Evolutionary conservation across 2,113 vertebrate species (phyloP), one percentile per base, ranked within the genome.

Genomic region (Reinhardtius hippoglossoides): DNA sequence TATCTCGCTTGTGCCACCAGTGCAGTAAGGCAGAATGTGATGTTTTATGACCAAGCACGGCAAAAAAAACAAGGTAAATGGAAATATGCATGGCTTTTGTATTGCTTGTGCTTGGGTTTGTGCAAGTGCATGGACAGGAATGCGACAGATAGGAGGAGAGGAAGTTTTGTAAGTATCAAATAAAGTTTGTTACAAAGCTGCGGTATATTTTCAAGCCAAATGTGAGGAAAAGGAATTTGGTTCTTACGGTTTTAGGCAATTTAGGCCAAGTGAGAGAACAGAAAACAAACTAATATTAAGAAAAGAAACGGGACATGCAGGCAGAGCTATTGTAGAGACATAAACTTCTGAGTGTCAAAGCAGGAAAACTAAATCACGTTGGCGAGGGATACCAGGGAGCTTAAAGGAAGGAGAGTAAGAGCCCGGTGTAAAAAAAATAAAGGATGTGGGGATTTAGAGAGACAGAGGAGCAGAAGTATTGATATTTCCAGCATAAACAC

Each of bases 401-500:
- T 77, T 69, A 77, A 73, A 71, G 54, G 60, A 46, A 5, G 14
- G 27, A 64, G 46, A 60, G 62, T 55, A 60, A 31, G 56, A 75
- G 27, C n/a, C 31, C 21, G 56, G 57, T 40, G 54, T 71, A 66
- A 75, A 54, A 75, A 54, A n/a, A 82, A 26, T 40, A 64, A 50
- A 60, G 20, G 24, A 75, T 35, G 62, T 10, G 15, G 7, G 50
- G 35, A 60, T 12, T 21, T 66, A 71, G 44, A 37, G 37, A 81
- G 62, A 80, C 37, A 59, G 55, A 70, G 64, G 58, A 76, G 52
- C 18, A 75, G 44, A 65, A 37, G 46, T 87, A 89, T 88, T 74
- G 87, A 88, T 88, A 85, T 91, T 89, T 89, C 78, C 73, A 84
- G 80, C 58, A 92, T 87, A 88, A 92, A 90, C 84, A 87, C 85